Evolutionary conservation across 2,113 vertebrate species (phyloP).

Genomic region (Kryptolebias marmoratus): DNA sequence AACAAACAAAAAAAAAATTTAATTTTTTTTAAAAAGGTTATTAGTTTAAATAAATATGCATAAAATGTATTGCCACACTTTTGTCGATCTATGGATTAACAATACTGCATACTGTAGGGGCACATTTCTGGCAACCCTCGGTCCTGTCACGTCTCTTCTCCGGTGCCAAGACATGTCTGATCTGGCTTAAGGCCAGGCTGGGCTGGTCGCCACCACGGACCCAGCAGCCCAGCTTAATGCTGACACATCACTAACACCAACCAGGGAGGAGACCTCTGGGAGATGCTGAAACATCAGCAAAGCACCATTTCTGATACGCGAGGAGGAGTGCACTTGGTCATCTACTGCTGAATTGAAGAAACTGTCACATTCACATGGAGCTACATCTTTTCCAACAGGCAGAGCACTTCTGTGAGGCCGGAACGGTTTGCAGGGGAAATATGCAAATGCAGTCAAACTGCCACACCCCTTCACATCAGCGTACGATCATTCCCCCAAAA

Average conservation of each 20-base stretch:
- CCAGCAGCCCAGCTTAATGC: slow-evolving; percentile 71
- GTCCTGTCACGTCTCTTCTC: slow-evolving; percentile 56
- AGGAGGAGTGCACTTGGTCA: slow-evolving; percentile 43
- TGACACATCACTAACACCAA: slow-evolving; percentile 77
- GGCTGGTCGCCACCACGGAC: slow-evolving; percentile 67
- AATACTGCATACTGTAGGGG: slow-evolving; percentile 29
- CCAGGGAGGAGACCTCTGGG: slow-evolving; percentile 69
- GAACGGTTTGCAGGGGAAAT: background rate
- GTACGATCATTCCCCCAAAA: slow-evolving; percentile 5
- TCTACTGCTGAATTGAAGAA: slow-evolving; percentile 44
- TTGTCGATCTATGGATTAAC: slow-evolving; percentile 29
- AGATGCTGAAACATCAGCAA: slow-evolving; percentile 72
- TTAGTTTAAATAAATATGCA: too few relatives aligned
- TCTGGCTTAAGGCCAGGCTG: slow-evolving; percentile 72
- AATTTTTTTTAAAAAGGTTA: background rate
- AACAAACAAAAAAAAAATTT: slow-evolving; percentile 9
- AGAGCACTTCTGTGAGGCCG: slow-evolving; percentile 12
- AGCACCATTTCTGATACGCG: slow-evolving; percentile 65
- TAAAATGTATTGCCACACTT: slow-evolving; percentile 1
- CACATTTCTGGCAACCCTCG: slow-evolving; percentile 30
- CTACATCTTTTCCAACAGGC: slow-evolving; percentile 15
- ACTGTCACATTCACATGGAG: slow-evolving; percentile 13
- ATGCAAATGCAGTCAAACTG: slow-evolving; percentile 16
- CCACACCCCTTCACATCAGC: slow-evolving; percentile 41
- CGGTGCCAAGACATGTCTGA: slow-evolving; percentile 67